Conservation (phyloP, 2,888 invertebrate genomes). For the Zygogramma bicolorata region DNA sequence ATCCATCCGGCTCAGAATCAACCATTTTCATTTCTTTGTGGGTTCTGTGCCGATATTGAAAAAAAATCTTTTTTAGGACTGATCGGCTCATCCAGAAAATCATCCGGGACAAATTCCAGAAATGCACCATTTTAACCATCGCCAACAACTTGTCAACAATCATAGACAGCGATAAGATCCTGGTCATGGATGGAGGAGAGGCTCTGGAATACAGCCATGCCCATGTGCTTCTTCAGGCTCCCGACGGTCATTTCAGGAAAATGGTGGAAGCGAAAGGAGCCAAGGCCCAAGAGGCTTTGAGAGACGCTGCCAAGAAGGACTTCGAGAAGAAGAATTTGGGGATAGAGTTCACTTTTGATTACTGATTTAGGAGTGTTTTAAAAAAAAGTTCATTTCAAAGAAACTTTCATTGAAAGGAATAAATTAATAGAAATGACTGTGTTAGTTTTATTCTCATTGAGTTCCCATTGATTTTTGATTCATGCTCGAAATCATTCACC, state of each 20-base stretch:
- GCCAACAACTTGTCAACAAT: conserved; percentile 88
- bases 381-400: too few relatives aligned
- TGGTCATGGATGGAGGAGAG: conserved; percentile 71
- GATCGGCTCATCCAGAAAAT: conserved; percentile 83
- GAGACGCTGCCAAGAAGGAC: conserved; percentile 53
- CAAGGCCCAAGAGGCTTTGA: conserved; percentile 53
- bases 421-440: too few relatives aligned
- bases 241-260: conserved; percentile 58
- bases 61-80: conserved; percentile 69
- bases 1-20: too few relatives aligned
- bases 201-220: conserved; percentile 71
- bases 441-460: too few relatives aligned
- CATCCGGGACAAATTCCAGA: conserved; percentile 78
- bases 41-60: background rate
- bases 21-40: background rate
- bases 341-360: conserved; percentile 15
- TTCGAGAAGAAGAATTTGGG: conserved; percentile 40
- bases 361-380: too few relatives aligned
- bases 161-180: conserved; percentile 84
- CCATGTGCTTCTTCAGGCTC: conserved; percentile 61
- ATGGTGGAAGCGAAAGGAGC: conserved; percentile 67
- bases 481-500: too few relatives aligned
- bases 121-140: conserved; percentile 85
- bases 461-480: too few relatives aligned
- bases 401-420: too few relatives aligned